Evolutionary conservation across 2,888 invertebrate genomes (phyloP), one percentile per base, ranked within the genome.

Genomic region (Cephus pygmeus): DNA sequence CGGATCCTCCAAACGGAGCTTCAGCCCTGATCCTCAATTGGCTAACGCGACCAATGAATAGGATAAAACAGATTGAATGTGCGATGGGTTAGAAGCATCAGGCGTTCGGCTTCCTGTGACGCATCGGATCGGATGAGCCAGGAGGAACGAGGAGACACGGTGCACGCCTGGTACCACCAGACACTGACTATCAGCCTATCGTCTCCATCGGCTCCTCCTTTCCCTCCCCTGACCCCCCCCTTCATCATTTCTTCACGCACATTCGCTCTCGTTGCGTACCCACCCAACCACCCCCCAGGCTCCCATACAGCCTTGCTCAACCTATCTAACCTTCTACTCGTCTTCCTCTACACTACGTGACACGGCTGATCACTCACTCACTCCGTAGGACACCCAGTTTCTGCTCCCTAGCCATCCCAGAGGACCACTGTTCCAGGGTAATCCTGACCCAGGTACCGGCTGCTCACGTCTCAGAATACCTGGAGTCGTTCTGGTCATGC

Each of bases 141-240:
- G 80, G 81, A 84, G 83, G 81, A 85, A 85, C 79, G 82, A 84
- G 79, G 82, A 84, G 80, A 82, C 83, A 82, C 84, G 83, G 78
- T 85, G 74, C 74, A 35, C 35, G 87, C 82, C 87, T 87, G 88
- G 87, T 83, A 87, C 87, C 78, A 81, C 83, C 87, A 87, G 87
- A 83, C 87, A 86, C 88, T 80, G 81, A 35, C 33, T 33, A 31
- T 71, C 71, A 35, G 12, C 35, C 35, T 35, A 35, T 35, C 35
- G 3, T 23, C 56, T 56, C 56, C 56, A 56, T 56, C 56, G 9
- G 40, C 23, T 71, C 71, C 71, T 71, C 31, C 71, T 71, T 15
- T 2, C 33, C 31, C 71, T 3, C 71, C 71, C 30, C 31, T 23
- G 9, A 23, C 15, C 56, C 56, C 56, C 56, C 15, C 12, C 35